Conservation (phyloP, 2,113 vertebrate species). For the Patagioenas fasciata region DNA sequence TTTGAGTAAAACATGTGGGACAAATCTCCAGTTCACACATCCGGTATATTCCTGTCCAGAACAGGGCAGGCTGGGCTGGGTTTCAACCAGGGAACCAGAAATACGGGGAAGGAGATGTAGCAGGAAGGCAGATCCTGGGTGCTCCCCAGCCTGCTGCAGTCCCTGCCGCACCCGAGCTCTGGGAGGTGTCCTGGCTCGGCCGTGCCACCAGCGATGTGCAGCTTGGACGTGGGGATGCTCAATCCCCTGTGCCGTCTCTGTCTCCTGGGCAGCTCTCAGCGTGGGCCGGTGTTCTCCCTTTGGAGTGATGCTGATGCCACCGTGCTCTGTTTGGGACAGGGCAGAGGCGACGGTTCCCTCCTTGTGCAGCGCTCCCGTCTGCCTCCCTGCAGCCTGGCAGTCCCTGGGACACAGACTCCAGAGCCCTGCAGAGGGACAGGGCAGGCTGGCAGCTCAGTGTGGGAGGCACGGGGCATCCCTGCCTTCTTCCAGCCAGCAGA, state of each 20-base stretch:
- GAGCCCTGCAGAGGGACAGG: not conserved
- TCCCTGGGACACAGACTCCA: fast-evolving
- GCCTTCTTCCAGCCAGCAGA: not conserved
- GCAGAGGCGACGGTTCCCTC: fast-evolving
- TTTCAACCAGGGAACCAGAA: not conserved
- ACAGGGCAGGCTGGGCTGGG: not conserved
- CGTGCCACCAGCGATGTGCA: fast-evolving
- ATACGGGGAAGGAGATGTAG: fast-evolving
- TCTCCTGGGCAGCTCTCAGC: not conserved
- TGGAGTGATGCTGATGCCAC: not conserved
- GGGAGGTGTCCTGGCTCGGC: not conserved
- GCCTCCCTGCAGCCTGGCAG: not conserved
- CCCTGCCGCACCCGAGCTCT: not conserved
- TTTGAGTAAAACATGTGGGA: not conserved
- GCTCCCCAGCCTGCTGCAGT: not conserved
- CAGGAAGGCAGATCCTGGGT: not conserved
- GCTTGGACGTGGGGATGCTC: fast-evolving
- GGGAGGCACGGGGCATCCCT: not conserved
- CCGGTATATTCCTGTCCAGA: not conserved
- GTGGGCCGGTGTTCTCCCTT: not conserved
- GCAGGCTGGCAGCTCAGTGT: not conserved
- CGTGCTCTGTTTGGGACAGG: not conserved
- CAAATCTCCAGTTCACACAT: not conserved
- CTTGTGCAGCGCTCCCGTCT: not conserved
- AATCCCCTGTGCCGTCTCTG: not conserved